Percentiles rank a stretch among this genome's conserved stretches.
These are phyloP conservation scores for Plusia festucae DNA, from an alignment of 2,888 invertebrate species.

Conservation along the genomic window DNA sequence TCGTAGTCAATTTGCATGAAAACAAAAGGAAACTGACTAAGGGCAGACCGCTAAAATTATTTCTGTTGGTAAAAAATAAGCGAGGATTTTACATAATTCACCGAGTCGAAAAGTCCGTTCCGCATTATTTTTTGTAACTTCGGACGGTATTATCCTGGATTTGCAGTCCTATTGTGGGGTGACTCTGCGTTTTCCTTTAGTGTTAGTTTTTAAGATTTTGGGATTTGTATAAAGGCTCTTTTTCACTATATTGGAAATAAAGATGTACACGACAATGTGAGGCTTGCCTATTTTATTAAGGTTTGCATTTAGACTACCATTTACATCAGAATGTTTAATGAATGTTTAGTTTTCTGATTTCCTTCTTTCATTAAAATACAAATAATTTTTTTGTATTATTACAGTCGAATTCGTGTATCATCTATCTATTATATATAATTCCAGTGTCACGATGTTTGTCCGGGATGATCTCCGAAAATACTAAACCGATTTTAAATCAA, in stretches of 20 bases:
- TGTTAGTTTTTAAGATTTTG: slow-evolving; percentile 34
- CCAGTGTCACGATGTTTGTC: too few species aligned
- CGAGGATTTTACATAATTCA: slow-evolving; percentile 61
- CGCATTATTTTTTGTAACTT: slow-evolving; percentile 55
- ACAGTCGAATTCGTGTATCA: too few species aligned
- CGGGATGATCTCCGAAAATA: too few species aligned
- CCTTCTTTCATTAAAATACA: too few species aligned
- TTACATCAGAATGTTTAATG: too few species aligned
- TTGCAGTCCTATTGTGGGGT: slow-evolving; percentile 48
- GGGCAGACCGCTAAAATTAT: slow-evolving; percentile 60
- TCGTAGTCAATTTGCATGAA: slow-evolving; percentile 65
- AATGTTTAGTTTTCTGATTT: too few species aligned
- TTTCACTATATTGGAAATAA: not conserved
- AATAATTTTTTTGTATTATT: too few species aligned
- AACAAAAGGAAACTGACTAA: slow-evolving; percentile 62
- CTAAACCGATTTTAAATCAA: too few species aligned
- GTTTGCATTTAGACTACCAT: too few species aligned
- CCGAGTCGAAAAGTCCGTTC: slow-evolving; percentile 50
- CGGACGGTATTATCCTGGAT: slow-evolving; percentile 54
- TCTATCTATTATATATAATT: too few species aligned
- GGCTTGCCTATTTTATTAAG: too few species aligned
- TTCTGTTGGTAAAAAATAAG: slow-evolving; percentile 56
- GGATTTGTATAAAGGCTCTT: not conserved
- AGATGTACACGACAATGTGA: too few species aligned
- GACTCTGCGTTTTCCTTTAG: slow-evolving; percentile 22